These are phyloP conservation scores for Mus caroli DNA, from an alignment of 2,797 vertebrate genomes.

Conservation along the genomic window DNA sequence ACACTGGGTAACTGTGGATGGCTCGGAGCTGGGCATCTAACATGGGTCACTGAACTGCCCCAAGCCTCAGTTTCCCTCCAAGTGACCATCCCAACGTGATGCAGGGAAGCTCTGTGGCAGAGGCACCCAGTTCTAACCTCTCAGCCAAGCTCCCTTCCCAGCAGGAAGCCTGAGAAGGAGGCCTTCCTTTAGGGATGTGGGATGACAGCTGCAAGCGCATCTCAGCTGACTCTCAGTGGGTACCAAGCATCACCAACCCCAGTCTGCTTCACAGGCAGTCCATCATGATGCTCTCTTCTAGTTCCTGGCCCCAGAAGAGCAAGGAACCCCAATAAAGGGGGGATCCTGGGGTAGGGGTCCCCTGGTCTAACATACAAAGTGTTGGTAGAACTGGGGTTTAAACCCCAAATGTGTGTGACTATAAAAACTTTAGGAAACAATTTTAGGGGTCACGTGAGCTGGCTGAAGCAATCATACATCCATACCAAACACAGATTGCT, in stretches of 20 bases:
- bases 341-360: not conserved
- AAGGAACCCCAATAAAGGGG: not conserved
- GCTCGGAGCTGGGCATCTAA: not conserved
- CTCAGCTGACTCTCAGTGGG: not conserved
- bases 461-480: not conserved
- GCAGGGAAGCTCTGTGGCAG: not conserved
- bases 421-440: not conserved
- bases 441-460: not conserved
- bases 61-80: slow-evolving; percentile 46
- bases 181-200: not conserved
- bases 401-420: not conserved
- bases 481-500: fast-evolving
- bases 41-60: not conserved
- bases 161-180: slow-evolving; percentile 50
- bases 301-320: not conserved
- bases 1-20: too few relatives aligned
- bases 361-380: not conserved
- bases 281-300: not conserved
- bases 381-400: not conserved
- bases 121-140: slow-evolving; percentile 56
- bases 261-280: not conserved
- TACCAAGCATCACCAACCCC: not conserved
- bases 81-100: not conserved
- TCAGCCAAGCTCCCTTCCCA: not conserved
- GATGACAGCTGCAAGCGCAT: not conserved